A percentile compares a stretch with the other conserved stretches of the same genome.
Conservation (phyloP, 2,797 vertebrate species). For the Urocyon cinereoargenteus region DNA sequence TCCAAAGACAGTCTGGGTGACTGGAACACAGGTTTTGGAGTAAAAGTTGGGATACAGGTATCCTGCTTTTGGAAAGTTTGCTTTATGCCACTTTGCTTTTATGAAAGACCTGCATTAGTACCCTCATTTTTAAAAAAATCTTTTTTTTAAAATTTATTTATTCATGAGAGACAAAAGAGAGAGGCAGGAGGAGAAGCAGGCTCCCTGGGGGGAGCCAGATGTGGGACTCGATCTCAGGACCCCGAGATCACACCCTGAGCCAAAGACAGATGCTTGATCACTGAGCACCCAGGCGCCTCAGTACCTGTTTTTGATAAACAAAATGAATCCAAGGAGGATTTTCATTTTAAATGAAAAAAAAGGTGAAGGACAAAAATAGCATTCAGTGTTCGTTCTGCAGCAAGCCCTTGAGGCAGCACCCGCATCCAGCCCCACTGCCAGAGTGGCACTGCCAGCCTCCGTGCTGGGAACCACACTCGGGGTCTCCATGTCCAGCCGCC, state of each 20-base stretch:
- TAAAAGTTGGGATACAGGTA: background rate
- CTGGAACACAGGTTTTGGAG: background rate
- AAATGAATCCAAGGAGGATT: background rate
- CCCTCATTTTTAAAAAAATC: too few species aligned
- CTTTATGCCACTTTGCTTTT: background rate
- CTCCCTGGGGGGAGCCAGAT: too few species aligned
- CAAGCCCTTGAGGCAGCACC: background rate
- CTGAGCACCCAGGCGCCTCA: too few species aligned
- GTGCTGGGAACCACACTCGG: background rate
- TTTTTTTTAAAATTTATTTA: too few species aligned
- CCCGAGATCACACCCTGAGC: too few species aligned
- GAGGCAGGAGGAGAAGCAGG: too few species aligned
- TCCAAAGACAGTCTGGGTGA: background rate
- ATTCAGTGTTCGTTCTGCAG: background rate
- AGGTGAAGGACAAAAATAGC: background rate
- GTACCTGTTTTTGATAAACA: background rate
- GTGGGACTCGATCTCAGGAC: too few species aligned
- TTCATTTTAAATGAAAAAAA: background rate
- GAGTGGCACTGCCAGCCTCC: accelerated
- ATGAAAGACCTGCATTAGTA: background rate
- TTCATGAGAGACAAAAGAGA: too few species aligned
- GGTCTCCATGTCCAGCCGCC: accelerated
- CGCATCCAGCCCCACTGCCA: background rate
- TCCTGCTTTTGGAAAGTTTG: background rate
- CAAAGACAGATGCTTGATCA: too few species aligned